Base-by-base conservation (phyloP, 2,113 vertebrate genomes). In the Lepus timidus region DNA sequence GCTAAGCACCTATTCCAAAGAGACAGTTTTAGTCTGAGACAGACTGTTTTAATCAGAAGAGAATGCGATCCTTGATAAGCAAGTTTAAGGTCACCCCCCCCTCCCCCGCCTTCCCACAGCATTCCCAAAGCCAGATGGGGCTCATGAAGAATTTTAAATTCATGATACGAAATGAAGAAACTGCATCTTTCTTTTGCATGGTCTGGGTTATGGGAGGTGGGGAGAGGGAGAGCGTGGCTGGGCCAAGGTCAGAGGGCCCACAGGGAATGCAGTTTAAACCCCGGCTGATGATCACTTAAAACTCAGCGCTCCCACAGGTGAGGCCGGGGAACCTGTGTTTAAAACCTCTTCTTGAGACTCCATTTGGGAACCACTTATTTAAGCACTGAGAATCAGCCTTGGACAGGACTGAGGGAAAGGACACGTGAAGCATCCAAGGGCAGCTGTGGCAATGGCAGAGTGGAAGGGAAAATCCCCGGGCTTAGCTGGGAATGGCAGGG, bases 91-190 rank as follows among this genome's bases (percentile, higher is more conserved):
- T 75, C 86, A 78, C 44, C 44, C 44, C 44, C 44, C 44, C 44
- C 6, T 36, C 61, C 31, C 39, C 58, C 90, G 62, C 17, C 85
- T 88, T 94, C 85, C 78, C 33, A 93, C 86, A 70, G 12, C 13
- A 11, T 62, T 91, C 58, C 70, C 82, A 83, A 83, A 90, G 81
- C 81, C 79, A 93, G 89, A 82, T 52, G 86, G 91, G 20, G n/a
- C 17, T 94, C 76, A 31, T 20, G 61, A 84, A 36, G 19, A 73
- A 94, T 76, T 90, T 92, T 51, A 79, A 95, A 78, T 55, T 61
- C 82, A 62, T 76, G 33, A 49, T 44, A 68, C 58, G 71, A 81
- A 93, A 78, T 67, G n/a, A 80, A 95, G 70, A 90, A 85, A 93
- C 67, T 88, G 39, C 3, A 29, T 58, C 82, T 95, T 84, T 65